Base-by-base conservation (phyloP, 1,140 invertebrate genomes). In the Drosophila auraria region DNA sequence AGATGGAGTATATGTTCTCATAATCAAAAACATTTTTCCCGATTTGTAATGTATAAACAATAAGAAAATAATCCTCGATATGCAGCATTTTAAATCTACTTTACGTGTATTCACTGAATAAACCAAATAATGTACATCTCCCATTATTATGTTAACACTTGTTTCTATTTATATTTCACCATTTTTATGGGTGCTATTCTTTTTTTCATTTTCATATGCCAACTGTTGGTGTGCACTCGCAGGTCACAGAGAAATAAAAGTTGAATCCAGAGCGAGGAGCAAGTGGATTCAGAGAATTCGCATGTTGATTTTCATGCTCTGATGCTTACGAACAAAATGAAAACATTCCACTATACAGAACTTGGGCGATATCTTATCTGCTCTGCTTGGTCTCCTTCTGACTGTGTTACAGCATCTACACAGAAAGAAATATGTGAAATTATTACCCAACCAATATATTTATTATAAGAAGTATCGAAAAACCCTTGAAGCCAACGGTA, bases 301-400 rank as follows among this genome's bases (percentile, higher is more conserved):
- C 64, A 89, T 86, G 86, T 82, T 91, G 86, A 90, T 86, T 90
- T 90, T 82, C 65, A 90, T 91, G 86, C 82, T 86, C 69, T 74
- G 86, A 53, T 90, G 86, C 86, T 62, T 90, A 70, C 70, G 65
- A 89, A 87, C 84, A 87, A 90, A 87, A 87, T 87, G 84, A 83
- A 87, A 87, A 84, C 84, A 87, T 87, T 89, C 74, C 74, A 65
- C 59, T 77, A 44, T 44, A 53, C 65, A 76, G 62, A 87, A 69
- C 68, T 83, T 66, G 57, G 44, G 62, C 64, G 62, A 81, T 81
- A 84, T 82, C 86, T 89, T 87, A 87, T 87, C 81, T 81, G 62
- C 69, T 61, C 53, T 70, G 66, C 47, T 64, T 64, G 64, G 54
- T 69, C 17, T 63, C 45, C 23, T 11, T 49, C 27, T 51, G 44